Percentiles rank a stretch among this genome's conserved stretches.
Conservation (phyloP, 30 jellyfish, hydroid and myxozoan species). For the Hydractinia echinata region DNA sequence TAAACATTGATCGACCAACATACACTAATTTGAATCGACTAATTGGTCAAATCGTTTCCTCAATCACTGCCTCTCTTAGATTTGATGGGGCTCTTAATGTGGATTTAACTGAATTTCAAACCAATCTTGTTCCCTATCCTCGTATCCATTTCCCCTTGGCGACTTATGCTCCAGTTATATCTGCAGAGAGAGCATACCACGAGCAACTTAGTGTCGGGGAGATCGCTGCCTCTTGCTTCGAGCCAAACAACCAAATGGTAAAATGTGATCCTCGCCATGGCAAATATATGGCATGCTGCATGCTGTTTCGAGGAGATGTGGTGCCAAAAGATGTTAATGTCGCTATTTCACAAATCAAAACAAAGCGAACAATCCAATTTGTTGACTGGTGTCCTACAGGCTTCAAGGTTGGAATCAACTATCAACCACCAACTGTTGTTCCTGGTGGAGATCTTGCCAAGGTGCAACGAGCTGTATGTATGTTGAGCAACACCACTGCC, state of each 20-base stretch:
- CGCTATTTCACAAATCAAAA: constrained; percentile 21
- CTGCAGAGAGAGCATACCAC: constrained; percentile 42
- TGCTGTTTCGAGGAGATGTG: constrained; percentile 45
- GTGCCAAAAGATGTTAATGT: constrained; percentile 34
- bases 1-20: constrained; percentile 88
- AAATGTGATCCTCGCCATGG: background rate
- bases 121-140: no score
- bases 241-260: constrained; percentile 37
- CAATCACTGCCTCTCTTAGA: constrained; percentile 28
- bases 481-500: no score
- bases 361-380: constrained; percentile 31
- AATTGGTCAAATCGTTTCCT: constrained; percentile 78
- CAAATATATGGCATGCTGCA: background rate
- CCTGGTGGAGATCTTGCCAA: no score
- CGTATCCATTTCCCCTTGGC: no score
- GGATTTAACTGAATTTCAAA: constrained; percentile 32
- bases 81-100: constrained; percentile 94
- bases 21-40: constrained; percentile 83
- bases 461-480: no score
- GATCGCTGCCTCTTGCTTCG: constrained; percentile 3
- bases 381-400: no score
- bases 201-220: no score
- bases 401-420: no score
- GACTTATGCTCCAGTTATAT: constrained; percentile 53
- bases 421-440: no score